A percentile compares a stretch with the other conserved stretches of the same genome.
phyloP scores from a whole-genome alignment of 2,113 vertebrate species.

The Lasiurus borealis region DNA sequence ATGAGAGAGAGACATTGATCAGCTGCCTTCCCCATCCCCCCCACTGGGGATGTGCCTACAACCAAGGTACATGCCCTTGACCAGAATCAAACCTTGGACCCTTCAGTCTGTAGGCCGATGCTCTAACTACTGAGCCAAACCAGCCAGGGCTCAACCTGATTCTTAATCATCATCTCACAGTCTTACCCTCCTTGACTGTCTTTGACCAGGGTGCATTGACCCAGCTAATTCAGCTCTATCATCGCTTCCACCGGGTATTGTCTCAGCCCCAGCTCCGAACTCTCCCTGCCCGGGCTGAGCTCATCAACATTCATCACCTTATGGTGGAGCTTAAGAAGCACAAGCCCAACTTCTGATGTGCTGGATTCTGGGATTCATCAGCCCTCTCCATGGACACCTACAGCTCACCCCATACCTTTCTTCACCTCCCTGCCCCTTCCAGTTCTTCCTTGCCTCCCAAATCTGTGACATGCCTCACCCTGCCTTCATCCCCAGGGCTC shows the following conservation, averaged over 20 bases:
- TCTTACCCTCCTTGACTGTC: conserved; percentile 14
- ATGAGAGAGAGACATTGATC: too few relatives aligned
- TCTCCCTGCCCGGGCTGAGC: conserved; percentile 92
- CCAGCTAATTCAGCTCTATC: conserved; percentile 97
- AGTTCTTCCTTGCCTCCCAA: not conserved
- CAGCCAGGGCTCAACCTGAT: not conserved
- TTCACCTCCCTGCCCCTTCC: not conserved
- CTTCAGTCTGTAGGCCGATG: too few relatives aligned
- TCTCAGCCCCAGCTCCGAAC: conserved; percentile 92
- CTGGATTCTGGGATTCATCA: not conserved
- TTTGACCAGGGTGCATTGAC: conserved; percentile 92
- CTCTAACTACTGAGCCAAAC: too few relatives aligned
- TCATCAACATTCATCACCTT: conserved; percentile 97
- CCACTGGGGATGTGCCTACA: too few relatives aligned
- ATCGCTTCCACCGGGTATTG: conserved; percentile 95
- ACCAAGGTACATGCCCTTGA: too few relatives aligned
- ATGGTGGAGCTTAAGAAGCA: conserved; percentile 98
- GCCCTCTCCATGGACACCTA: not conserved
- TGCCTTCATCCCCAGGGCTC: not conserved
- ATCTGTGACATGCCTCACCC: not conserved
- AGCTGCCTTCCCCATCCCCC: too few relatives aligned
- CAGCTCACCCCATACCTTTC: not conserved
- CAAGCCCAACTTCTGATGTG: conserved; percentile 94
- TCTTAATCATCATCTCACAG: not conserved
- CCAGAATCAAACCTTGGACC: too few relatives aligned